A percentile compares a stretch with the other conserved stretches of the same genome.
These are phyloP conservation scores for Aphidius colemani DNA, from an alignment of 2,888 invertebrate genomes.

Conservation along the genomic window DNA sequence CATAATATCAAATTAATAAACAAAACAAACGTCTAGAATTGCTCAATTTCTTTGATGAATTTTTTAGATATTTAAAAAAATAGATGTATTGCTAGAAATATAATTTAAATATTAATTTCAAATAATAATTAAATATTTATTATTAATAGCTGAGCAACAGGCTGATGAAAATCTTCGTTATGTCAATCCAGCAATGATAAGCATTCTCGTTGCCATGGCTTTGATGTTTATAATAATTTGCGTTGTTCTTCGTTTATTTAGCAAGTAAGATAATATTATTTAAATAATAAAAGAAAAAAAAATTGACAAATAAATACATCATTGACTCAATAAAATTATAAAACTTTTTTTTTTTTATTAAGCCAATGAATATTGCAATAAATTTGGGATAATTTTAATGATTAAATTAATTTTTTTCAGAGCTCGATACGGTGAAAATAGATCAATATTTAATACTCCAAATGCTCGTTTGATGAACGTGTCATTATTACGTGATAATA, in stretches of 20 bases:
- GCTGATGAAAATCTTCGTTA: constrained; percentile 70
- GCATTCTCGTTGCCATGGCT: constrained; percentile 86
- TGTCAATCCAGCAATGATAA: constrained; percentile 89
- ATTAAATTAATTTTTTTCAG: constrained; percentile 62
- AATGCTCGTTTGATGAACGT: constrained; percentile 94
- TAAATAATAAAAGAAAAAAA: no score
- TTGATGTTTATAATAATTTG: constrained; percentile 94
- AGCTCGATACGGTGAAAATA: constrained; percentile 88
- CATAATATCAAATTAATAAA: no score
- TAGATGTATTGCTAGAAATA: neutral
- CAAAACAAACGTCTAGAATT: no score
- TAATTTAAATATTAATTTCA: constrained; percentile 3
- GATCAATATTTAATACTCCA: constrained; percentile 92
- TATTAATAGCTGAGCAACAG: constrained; percentile 62
- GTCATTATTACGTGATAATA: constrained; percentile 79
- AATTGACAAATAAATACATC: no score
- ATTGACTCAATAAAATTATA: no score
- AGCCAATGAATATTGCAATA: no score
- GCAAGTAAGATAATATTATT: constrained; percentile 71
- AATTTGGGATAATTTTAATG: neutral
- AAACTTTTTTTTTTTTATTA: no score
- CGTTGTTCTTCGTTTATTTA: constrained; percentile 87
- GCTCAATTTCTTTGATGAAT: no score
- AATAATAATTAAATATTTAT: constrained; percentile 2
- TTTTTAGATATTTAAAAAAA: no score